Base-by-base conservation (phyloP, 1,140 invertebrate species). In the Drosophila parabipectinata region DNA sequence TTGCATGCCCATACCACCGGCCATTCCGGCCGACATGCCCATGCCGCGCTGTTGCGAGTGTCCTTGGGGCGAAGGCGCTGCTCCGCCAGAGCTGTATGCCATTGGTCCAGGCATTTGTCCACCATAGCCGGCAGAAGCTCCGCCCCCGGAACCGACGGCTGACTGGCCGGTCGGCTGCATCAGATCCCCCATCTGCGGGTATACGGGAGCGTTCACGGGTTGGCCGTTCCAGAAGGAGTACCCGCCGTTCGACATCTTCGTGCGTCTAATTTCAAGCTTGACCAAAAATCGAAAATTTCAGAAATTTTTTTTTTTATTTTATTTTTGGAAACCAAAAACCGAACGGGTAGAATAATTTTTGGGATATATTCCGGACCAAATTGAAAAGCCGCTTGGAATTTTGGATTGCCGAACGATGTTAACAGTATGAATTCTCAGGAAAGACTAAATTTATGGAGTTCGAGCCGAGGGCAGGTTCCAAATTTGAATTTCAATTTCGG, bases 171-270 rank as follows among this genome's bases (percentile, higher is more conserved):
- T 52, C 3, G 64, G n/a, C 34, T 62, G 67, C 68, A 45, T 45
- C 12, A 55, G 30, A 15, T 74, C 53, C 0, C 72, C 72, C 69
- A 73, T 73, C 34, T 73, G 69, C 1, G 72, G 72, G 26, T 64
- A 74, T 1, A 73, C 47, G 9, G 52, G 18, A 4, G 52, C 52
- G 39, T 73, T 74, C 21, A 74, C 18, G 2, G 72, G 59, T 18
- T 74, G 69, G 14, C 72, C 72, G 34, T 75, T 75, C 72, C 71
- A 75, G 71, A 66, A 75, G 12, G 71, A 47, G 39, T 44, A 73
- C 0, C 34, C 14, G 47, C 34, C 14, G 53, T 73, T 73, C 44
- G 50, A 57, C 72, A 74, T 74, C 8, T 58, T 44, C 47, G 10
- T 9, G 3, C 10, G 24, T 28, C 9, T 32, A 47, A 15, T n/a